These are phyloP conservation scores for Sinohyriopsis cumingii DNA, from an alignment of 2,888 invertebrate species.

Conservation along the genomic window DNA sequence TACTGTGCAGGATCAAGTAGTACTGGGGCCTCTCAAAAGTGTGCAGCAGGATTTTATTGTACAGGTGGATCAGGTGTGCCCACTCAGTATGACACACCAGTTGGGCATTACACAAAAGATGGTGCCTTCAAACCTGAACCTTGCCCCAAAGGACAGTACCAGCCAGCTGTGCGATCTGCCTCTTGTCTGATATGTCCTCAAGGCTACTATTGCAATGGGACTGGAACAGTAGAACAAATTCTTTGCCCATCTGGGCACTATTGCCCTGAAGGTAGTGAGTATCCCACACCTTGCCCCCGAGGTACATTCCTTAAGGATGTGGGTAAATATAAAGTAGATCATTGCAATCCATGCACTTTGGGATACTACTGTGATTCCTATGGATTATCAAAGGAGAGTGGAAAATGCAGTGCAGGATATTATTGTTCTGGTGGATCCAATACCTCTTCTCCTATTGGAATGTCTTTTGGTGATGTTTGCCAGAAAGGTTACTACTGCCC, in stretches of 20 bases:
- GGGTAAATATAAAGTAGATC: slow-evolving; percentile 51
- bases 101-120: slow-evolving; percentile 62
- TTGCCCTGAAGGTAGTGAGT: slow-evolving; percentile 62
- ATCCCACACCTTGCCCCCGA: slow-evolving; percentile 64
- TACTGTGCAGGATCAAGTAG: slow-evolving; percentile 68
- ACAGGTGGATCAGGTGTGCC: slow-evolving; percentile 65
- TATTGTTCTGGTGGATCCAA: slow-evolving; percentile 60
- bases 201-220: slow-evolving; percentile 67
- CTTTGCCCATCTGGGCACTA: slow-evolving; percentile 66
- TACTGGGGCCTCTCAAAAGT: slow-evolving; percentile 56
- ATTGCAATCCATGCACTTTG: slow-evolving; percentile 60
- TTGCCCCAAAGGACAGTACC: slow-evolving; percentile 63
- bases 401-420: slow-evolving; percentile 60
- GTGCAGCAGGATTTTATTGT: slow-evolving; percentile 68
- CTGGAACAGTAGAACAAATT: slow-evolving; percentile 51
- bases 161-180: slow-evolving; percentile 52
- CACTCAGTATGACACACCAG: slow-evolving; percentile 60
- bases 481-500: slow-evolving; percentile 68
- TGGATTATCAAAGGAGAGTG: slow-evolving; percentile 55
- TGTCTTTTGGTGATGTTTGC: slow-evolving; percentile 60
- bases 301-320: slow-evolving; percentile 59
- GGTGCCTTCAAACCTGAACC: slow-evolving; percentile 68
- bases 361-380: slow-evolving; percentile 64
- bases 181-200: slow-evolving; percentile 64
- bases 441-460: slow-evolving; percentile 42